Base-by-base conservation (phyloP, 2,797 vertebrate species). In the Numenius phaeopus region DNA sequence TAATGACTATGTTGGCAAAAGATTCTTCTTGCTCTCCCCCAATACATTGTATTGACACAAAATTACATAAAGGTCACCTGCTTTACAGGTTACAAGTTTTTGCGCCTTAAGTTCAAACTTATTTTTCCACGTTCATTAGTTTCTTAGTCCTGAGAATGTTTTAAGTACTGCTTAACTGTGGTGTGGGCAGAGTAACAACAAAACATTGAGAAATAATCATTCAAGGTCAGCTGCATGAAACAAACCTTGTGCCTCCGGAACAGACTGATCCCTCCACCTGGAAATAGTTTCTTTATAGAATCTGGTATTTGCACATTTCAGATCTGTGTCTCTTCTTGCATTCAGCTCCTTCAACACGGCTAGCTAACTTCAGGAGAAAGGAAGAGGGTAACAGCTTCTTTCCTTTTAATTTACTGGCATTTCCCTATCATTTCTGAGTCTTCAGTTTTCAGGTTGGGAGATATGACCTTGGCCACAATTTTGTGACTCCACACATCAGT, bases 241-340 rank as follows among this genome's bases (percentile, higher is more conserved):
- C 50, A 84, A 87, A 87, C 80, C 90, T 72, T 92, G 80, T 91
- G 62, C 13, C 58, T 89, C 73, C 0, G 15, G 18, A 70, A 65
- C 61, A 94, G 61, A 18, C 50, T 88, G 94, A 94, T 95, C 73
- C 62, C 50, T 96, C 50, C 62, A 79, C 90, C 70, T 89, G 87
- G 83, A 83, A 88, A 76, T 4, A 70, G 67, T 5, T 76, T 83
- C 82, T 69, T 59, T 69, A 11, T 2, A 71, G 61, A 77, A 57
- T 15, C 19, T 67, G 65, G 30, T 40, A 81, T 78, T 65, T 65
- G 34, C 76, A 59, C 29, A 19, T 59, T 83, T 93, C 67, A 70
- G 6, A 54, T 75, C 39, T 4, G 2, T 18, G 58, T 22, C n/a
- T 69, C 16, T n/a, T 55, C 55, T 46, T 79, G 30, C 29, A 16